phyloP scores from a whole-genome alignment of 2,888 invertebrate species.

The Sinhomidia bicolor region DNA sequence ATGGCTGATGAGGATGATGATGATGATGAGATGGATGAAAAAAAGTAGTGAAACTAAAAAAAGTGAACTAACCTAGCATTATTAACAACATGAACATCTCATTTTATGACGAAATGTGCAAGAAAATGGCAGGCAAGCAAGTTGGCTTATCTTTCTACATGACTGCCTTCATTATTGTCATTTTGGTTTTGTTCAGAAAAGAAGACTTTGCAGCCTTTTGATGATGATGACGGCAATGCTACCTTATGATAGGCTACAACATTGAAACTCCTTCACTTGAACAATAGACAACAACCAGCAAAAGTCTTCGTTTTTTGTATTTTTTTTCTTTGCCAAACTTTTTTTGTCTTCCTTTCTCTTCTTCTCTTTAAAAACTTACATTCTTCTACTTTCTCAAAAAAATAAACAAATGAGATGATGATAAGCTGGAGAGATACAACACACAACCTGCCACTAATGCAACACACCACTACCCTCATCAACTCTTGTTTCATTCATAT shows the following conservation, averaged over 20 bases:
- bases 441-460: no score
- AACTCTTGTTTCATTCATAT: no score
- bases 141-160: constrained; percentile 51
- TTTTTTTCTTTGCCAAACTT: no score
- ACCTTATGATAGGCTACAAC: not conserved
- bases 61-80: not conserved
- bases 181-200: not conserved
- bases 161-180: constrained; percentile 54
- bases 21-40: not conserved
- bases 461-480: no score
- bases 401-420: not conserved
- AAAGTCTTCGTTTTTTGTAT: no score
- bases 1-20: not conserved
- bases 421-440: not conserved
- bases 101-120: constrained; percentile 7
- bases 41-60: no score
- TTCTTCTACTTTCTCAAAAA: not conserved
- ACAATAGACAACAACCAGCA: no score
- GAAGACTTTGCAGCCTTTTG: not conserved
- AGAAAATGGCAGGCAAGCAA: constrained; percentile 33
- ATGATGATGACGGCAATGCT: not conserved
- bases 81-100: not conserved
- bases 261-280: not conserved
- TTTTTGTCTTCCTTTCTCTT: not conserved
- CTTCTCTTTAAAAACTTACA: not conserved